phyloP scores from a whole-genome alignment of 2,113 vertebrate genomes.

The Saguinus imperator region DNA sequence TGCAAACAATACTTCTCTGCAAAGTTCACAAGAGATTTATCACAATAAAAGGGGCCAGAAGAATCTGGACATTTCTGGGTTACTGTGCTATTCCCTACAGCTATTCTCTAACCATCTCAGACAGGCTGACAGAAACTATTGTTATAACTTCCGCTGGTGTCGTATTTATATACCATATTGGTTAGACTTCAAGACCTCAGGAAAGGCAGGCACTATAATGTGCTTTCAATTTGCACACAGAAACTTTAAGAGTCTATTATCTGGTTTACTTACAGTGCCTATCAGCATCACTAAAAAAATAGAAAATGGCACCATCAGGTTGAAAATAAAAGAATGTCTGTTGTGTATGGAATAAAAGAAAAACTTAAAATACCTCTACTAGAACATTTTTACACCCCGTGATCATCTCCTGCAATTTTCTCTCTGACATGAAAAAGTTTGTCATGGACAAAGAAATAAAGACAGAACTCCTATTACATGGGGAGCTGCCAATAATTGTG shows the following conservation, averaged over 20 bases:
- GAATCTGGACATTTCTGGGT: slow-evolving; percentile 78
- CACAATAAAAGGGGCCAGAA: slow-evolving; percentile 76
- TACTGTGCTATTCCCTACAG: slow-evolving; percentile 73
- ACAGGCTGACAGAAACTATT: slow-evolving; percentile 78
- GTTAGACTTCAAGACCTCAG: slow-evolving; percentile 59
- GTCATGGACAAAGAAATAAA: slow-evolving; percentile 8
- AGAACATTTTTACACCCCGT: neutral
- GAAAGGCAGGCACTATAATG: slow-evolving; percentile 54
- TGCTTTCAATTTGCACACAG: slow-evolving; percentile 70
- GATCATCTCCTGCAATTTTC: slow-evolving; percentile 44
- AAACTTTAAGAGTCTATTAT: slow-evolving; percentile 75
- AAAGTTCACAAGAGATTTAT: slow-evolving; percentile 79
- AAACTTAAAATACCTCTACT: slow-evolving; percentile 40
- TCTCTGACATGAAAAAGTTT: slow-evolving; percentile 54
- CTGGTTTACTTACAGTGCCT: slow-evolving; percentile 62
- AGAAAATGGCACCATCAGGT: slow-evolving; percentile 47
- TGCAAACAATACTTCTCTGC: slow-evolving; percentile 63
- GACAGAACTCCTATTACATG: neutral
- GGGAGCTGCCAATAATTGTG: slow-evolving; percentile 37
- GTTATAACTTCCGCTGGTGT: slow-evolving; percentile 74
- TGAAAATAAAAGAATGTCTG: slow-evolving; percentile 68
- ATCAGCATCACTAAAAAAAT: slow-evolving; percentile 30
- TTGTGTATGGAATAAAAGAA: slow-evolving; percentile 52
- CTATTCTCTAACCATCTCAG: slow-evolving; percentile 76
- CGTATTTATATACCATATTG: slow-evolving; percentile 74